A percentile compares a stretch with the other conserved stretches of the same genome.
These are phyloP conservation scores for Scaptodrosophila latifasciaeformis DNA, from an alignment of 2,888 invertebrate species.

Conservation along the genomic window DNA sequence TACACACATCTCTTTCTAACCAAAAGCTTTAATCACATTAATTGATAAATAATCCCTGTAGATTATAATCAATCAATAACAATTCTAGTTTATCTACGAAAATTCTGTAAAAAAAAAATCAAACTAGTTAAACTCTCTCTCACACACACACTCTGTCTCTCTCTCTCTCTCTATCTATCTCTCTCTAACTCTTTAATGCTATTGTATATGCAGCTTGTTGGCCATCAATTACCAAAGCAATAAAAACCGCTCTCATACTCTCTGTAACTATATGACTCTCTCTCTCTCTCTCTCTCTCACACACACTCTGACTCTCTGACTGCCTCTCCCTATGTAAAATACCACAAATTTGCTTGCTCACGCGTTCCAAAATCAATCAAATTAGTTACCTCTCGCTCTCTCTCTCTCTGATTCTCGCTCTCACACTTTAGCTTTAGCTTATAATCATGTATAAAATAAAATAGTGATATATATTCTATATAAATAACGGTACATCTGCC, in stretches of 20 bases:
- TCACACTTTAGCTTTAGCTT: constrained; percentile 36
- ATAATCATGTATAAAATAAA: constrained; percentile 28
- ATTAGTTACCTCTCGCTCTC: not conserved
- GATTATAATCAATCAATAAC: no score
- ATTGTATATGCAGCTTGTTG: constrained; percentile 18
- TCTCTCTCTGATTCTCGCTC: constrained; percentile 40
- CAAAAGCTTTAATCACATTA: no score
- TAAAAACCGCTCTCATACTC: constrained; percentile 9
- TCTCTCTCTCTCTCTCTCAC: constrained; percentile 9
- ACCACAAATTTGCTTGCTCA: constrained; percentile 32
- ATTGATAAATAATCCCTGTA: no score
- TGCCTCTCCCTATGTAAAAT: constrained; percentile 32
- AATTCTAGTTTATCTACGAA: no score
- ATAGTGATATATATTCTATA: no score
- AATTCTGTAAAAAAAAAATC: no score
- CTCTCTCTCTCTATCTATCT: constrained; percentile 9
- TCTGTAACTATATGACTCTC: not conserved
- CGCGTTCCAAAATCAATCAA: constrained; percentile 24
- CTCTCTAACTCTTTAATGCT: constrained; percentile 7
- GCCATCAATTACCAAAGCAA: constrained; percentile 17
- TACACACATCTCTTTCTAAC: not conserved
- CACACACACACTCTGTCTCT: not conserved
- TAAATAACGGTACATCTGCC: constrained; percentile 13
- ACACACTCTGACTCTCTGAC: no score
- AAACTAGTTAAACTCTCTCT: no score